Percentiles rank a stretch among this genome's conserved stretches.
Evolutionary conservation across 2,113 vertebrate genomes (phyloP).

Genomic region (Stegostoma tigrinum): DNA sequence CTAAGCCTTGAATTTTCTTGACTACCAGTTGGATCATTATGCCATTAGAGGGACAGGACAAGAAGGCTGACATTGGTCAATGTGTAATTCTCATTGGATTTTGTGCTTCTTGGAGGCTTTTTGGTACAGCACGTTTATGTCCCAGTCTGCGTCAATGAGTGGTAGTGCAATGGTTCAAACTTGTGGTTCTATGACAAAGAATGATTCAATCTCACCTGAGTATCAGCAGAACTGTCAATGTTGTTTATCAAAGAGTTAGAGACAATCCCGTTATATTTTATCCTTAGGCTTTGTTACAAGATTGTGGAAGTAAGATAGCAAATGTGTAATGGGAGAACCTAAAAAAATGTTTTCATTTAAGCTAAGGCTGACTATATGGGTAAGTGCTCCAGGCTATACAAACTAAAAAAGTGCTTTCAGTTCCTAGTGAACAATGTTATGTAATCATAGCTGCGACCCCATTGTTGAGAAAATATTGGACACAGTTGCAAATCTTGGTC

Average conservation of each 20-base stretch:
- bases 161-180: background rate
- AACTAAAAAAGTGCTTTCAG: background rate
- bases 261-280: background rate
- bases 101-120: background rate
- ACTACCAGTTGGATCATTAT: background rate
- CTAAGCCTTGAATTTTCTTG: background rate
- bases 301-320: background rate
- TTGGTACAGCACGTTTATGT: background rate
- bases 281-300: background rate
- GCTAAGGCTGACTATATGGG: background rate
- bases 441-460: background rate
- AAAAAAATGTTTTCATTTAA: conserved; percentile 12
- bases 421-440: background rate
- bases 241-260: background rate
- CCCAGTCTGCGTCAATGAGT: background rate
- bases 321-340: background rate
- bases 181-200: background rate
- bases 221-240: background rate
- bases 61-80: background rate
- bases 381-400: background rate
- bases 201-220: background rate
- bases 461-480: background rate
- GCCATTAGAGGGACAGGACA: background rate
- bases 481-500: background rate
- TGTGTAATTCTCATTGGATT: background rate